phyloP scores from a whole-genome alignment of 2,888 invertebrate species.

The Conomelus anceps region DNA sequence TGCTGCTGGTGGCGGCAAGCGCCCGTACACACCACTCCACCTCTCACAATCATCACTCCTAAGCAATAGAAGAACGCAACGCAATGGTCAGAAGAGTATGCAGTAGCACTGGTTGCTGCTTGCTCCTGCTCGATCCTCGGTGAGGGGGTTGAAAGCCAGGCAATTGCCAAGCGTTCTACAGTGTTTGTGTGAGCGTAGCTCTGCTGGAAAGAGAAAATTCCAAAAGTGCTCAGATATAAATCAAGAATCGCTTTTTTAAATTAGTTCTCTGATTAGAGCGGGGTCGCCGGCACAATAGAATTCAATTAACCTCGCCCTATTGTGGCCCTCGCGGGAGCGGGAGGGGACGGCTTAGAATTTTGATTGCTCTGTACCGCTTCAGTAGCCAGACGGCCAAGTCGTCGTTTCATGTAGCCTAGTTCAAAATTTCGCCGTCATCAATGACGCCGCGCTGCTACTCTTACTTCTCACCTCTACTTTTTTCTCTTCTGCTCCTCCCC shows the following conservation, averaged over 20 bases:
- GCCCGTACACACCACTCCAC: too few relatives aligned
- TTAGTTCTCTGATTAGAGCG: slow-evolving; percentile 13
- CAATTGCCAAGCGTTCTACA: background rate
- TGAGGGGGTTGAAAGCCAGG: background rate
- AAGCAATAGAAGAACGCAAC: background rate
- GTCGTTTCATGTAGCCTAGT: background rate
- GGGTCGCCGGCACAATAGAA: slow-evolving; percentile 12
- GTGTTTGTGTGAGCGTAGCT: background rate
- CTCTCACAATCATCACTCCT: too few relatives aligned
- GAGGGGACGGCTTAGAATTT: slow-evolving; percentile 7
- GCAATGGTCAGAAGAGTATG: background rate
- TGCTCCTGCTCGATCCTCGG: background rate
- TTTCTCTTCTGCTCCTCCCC: too few relatives aligned
- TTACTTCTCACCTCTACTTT: background rate
- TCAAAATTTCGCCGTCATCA: background rate
- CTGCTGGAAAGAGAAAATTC: background rate
- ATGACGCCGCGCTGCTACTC: background rate
- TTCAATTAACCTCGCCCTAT: slow-evolving; percentile 8
- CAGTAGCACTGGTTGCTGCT: background rate
- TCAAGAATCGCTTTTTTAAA: slow-evolving; percentile 14
- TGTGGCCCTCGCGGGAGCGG: slow-evolving; percentile 7
- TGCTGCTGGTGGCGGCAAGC: background rate
- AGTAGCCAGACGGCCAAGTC: background rate
- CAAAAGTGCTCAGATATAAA: slow-evolving; percentile 12
- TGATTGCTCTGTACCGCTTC: slow-evolving; percentile 4